Evolutionary conservation across 2,888 invertebrate genomes (phyloP), one percentile per base, ranked within the genome.

Genomic region (Hyposoter dolosus): DNA sequence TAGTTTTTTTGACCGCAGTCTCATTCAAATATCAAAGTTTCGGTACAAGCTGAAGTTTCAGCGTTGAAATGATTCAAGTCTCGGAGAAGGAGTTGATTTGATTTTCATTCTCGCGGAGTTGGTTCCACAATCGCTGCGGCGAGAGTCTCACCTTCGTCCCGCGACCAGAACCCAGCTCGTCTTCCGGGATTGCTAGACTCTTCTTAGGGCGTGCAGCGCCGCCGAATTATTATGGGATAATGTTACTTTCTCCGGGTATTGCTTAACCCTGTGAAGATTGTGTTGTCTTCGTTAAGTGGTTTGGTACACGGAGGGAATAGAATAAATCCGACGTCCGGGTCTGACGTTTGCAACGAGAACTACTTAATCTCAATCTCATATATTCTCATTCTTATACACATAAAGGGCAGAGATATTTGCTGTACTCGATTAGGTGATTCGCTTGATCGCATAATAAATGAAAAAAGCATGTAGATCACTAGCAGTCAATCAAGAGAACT

Each of bases 161-260:
- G 82, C 15, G 23, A 75, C 47, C 69, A 77, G 76, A 75, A 78
- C 63, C 72, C 75, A 47, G 75, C 35, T n/a, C 66, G 65, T 85
- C 87, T 88, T 88, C 88, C 88, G 88, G 85, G 85, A 84, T 84
- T 86, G 43, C 77, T 68, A 47, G 83, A 86, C 75, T 85, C 86
- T 81, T 88, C 87, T 88, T 84, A 78, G 83, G 81, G 60, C 68
- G 53, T 43, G 47, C 78, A 68, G 81, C 78, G 78, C 74, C 60
- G 77, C 74, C 60, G 77, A 87, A 89, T 88, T 88, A 87, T 88
- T 86, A 84, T 82, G 84, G 72, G 87, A 86, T 88, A 85, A 88
- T 80, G 47, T 80, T 66, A 86, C 88, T 87, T 88, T 88, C 88
- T 86, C 87, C 84, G 68, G 65, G 68, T 60, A 88, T 88, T 88